phyloP scores from a whole-genome alignment of 1,140 invertebrate genomes.

The Teleopsis dalmanni region DNA sequence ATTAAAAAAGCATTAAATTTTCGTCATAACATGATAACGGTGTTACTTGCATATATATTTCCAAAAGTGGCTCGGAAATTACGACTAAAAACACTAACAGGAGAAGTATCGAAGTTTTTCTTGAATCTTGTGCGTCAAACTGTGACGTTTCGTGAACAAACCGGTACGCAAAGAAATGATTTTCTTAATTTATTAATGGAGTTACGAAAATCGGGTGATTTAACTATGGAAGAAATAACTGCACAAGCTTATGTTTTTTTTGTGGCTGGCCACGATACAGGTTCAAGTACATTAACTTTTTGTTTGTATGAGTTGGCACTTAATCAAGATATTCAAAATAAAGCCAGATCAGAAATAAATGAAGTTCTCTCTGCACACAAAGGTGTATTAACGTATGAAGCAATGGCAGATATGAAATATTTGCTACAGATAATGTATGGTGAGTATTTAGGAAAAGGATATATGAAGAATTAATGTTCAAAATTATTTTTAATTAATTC shows the following conservation, averaged over 20 bases:
- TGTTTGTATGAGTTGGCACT: slow-evolving; percentile 46
- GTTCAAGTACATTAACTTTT: slow-evolving; percentile 45
- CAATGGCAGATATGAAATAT: slow-evolving; percentile 51
- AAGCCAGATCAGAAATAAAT: slow-evolving; percentile 46
- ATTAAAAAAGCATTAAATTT: slow-evolving; percentile 29
- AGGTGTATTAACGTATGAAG: slow-evolving; percentile 50
- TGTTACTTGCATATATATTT: slow-evolving; percentile 21
- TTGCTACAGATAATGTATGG: slow-evolving; percentile 48
- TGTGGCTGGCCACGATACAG: slow-evolving; percentile 54
- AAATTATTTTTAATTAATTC: neutral
- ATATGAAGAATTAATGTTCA: neutral
- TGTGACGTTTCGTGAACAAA: slow-evolving; percentile 45
- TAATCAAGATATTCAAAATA: slow-evolving; percentile 46
- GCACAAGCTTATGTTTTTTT: slow-evolving; percentile 56
- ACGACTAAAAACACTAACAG: slow-evolving; percentile 31
- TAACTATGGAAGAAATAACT: slow-evolving; percentile 35
- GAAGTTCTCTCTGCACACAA: slow-evolving; percentile 44
- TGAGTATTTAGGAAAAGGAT: slow-evolving; percentile 12
- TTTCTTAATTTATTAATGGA: slow-evolving; percentile 10
- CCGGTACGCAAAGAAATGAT: slow-evolving; percentile 40
- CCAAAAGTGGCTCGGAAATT: slow-evolving; percentile 19
- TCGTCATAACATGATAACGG: slow-evolving; percentile 17
- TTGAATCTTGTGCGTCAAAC: slow-evolving; percentile 43
- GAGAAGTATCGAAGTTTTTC: slow-evolving; percentile 46
- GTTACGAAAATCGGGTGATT: slow-evolving; percentile 24